Evolutionary conservation across 2,888 invertebrate species (phyloP).

Genomic region (Sicus ferrugineus): DNA sequence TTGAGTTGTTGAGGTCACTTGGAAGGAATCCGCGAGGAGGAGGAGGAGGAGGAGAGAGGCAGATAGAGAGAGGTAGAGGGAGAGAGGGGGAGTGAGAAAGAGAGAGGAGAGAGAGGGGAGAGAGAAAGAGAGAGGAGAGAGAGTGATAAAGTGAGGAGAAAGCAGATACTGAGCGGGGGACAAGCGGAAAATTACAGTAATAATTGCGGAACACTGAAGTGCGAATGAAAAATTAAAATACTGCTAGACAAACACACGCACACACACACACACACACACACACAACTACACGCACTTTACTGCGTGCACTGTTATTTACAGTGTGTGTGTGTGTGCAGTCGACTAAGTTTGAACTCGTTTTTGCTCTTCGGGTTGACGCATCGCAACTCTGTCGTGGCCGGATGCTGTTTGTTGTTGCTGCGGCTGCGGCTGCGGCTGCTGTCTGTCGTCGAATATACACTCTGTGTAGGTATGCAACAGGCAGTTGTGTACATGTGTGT

Average conservation of each 20-base stretch:
- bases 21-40: not conserved
- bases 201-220: no score
- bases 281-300: not conserved
- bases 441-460: not conserved
- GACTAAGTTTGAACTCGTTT: not conserved
- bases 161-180: no score
- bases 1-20: slow-evolving; percentile 20
- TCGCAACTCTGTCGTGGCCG: not conserved
- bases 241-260: not conserved
- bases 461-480: not conserved
- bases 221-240: no score
- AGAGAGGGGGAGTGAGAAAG: not conserved
- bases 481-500: not conserved
- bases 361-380: not conserved
- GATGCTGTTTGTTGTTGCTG: slow-evolving; percentile 13
- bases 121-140: not conserved
- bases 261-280: not conserved
- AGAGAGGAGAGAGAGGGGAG: not conserved
- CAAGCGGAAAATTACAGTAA: no score
- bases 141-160: not conserved
- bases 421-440: not conserved
- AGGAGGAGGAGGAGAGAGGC: not conserved
- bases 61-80: not conserved
- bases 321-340: not conserved
- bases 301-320: not conserved